Base-by-base conservation (phyloP, 2,797 vertebrate genomes). In the Sphenodon punctatus region DNA sequence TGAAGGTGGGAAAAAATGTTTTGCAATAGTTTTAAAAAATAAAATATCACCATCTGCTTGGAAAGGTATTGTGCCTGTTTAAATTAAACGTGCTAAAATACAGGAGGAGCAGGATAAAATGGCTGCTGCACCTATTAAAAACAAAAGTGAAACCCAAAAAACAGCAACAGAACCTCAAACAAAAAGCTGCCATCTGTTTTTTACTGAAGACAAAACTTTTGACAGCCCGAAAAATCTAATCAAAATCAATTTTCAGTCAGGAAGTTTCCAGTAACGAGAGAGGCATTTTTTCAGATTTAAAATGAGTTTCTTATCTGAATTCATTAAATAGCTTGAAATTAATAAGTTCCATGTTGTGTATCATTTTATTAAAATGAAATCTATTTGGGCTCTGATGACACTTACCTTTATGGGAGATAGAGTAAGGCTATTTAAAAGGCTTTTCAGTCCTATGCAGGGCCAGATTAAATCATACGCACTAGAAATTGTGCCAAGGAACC, bases 51-150 rank as follows among this genome's bases (percentile, higher is more conserved):
- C 93, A 94, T 95, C 93, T 96, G 93, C 88, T 84, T 67, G 80
- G 86, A 78, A 82, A 93, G 86, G 59, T 70, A 72, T 41, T 53
- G 78, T 81, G 80, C 91, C 4, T 1, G 22, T 84, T 92, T 87
- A 66, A 92, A 90, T 95, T 93, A 93, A 87, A 92, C 90, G 92
- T 92, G 89, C 85, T 92, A 90, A 89, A 92, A 88, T 64, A 36
- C 2, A 85, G 42, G 61, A 88, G 80, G 55, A 79, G 56, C 59
- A 66, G 70, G 39, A 87, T 77, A 85, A 89, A 93, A 82, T 82
- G 69, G 74, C 89, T 79, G 66, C 84, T 68, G 81, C 88, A 90
- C 78, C 88, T 93, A 84, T 85, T 89, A 88, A 68, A 78, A 90
- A 75, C 14, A 84, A 85, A 87, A 80, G n/a, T 70, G 80, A 87